A percentile compares a stretch with the other conserved stretches of the same genome.
These are phyloP conservation scores for Cephalopterus ornatus DNA, from an alignment of 2,113 vertebrate genomes.

Conservation along the genomic window DNA sequence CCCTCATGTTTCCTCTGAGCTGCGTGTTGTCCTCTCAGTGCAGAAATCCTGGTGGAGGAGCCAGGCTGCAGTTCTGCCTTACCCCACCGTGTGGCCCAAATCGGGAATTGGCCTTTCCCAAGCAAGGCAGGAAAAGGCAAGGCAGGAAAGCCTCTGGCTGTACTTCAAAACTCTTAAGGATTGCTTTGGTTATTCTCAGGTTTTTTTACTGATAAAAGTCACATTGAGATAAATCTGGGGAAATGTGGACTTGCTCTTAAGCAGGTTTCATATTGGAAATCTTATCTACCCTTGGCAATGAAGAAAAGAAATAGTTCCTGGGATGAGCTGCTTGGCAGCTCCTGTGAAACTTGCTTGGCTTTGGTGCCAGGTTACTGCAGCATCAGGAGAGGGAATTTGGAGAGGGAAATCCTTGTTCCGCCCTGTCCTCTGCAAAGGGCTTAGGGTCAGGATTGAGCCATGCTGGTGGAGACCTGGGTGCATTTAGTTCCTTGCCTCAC, in stretches of 20 bases:
- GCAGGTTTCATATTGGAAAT: neutral
- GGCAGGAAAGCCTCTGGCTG: neutral
- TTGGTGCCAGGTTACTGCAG: neutral
- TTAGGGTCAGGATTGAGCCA: accelerated
- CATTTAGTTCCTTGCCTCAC: neutral
- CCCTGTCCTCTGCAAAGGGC: neutral
- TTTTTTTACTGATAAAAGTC: neutral
- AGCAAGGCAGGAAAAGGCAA: neutral
- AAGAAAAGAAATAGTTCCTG: neutral
- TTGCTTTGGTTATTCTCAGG: neutral
- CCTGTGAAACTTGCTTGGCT: neutral
- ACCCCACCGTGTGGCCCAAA: neutral
- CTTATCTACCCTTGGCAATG: neutral
- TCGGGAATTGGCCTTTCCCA: neutral
- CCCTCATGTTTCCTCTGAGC: neutral
- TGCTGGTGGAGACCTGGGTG: neutral
- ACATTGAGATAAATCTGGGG: neutral
- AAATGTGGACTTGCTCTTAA: neutral
- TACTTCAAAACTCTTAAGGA: neutral
- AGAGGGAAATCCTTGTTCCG: neutral
- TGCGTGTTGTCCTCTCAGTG: accelerated
- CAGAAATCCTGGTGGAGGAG: neutral
- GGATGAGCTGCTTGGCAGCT: neutral
- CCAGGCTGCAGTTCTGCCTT: neutral
- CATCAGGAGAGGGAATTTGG: neutral